Conservation (phyloP, 2,888 invertebrate species). For the Drosophila melanosoma region DNA sequence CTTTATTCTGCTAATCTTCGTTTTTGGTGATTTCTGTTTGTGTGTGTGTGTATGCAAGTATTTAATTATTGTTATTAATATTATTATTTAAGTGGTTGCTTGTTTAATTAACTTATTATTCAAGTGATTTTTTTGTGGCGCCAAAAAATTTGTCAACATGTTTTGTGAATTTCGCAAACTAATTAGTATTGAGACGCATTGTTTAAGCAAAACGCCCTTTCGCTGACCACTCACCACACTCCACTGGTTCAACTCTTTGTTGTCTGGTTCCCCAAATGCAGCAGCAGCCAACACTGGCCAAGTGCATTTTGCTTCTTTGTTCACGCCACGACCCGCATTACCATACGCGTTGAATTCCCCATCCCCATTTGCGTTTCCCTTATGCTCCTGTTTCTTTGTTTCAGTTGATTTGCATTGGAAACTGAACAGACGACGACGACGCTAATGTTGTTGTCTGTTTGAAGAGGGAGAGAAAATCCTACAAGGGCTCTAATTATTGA, state of each 20-base stretch:
- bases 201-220: background rate
- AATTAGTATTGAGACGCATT: slow-evolving; percentile 30
- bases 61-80: background rate
- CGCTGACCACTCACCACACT: background rate
- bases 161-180: slow-evolving; percentile 20
- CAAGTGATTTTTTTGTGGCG: slow-evolving; percentile 18
- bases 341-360: background rate
- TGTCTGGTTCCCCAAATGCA: slow-evolving; percentile 49
- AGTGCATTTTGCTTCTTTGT: slow-evolving; percentile 64
- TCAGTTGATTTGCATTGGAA: slow-evolving; percentile 43
- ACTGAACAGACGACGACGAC: slow-evolving; percentile 34
- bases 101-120: slow-evolving; percentile 23
- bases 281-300: slow-evolving; percentile 25
- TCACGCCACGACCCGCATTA: slow-evolving; percentile 18
- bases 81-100: slow-evolving; percentile 11
- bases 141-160: slow-evolving; percentile 21
- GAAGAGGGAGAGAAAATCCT: slow-evolving; percentile 25
- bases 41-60: slow-evolving; percentile 6
- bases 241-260: slow-evolving; percentile 56
- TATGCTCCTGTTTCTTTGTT: slow-evolving; percentile 51
- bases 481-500: slow-evolving; percentile 37
- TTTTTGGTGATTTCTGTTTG: slow-evolving; percentile 6
- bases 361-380: background rate
- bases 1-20: slow-evolving; percentile 6
- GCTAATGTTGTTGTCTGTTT: slow-evolving; percentile 5